Evolutionary conservation across 2,888 invertebrate species (phyloP).

Genomic region (Caenorhabditis drosophilae): DNA sequence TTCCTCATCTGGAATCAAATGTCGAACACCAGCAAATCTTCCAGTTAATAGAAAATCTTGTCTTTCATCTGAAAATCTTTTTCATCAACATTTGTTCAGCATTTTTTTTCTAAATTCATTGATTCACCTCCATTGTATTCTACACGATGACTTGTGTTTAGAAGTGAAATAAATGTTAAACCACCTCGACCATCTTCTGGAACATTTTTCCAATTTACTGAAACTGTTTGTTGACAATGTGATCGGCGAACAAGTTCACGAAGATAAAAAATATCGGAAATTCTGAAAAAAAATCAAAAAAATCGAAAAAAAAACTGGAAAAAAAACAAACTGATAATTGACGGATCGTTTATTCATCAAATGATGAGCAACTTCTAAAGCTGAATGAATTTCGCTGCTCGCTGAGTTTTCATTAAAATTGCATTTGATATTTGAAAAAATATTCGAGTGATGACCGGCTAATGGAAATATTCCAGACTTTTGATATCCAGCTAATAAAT

Average conservation of each 20-base stretch:
- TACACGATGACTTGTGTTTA: slow-evolving; percentile 27
- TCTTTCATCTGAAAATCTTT: slow-evolving; percentile 9
- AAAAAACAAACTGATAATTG: slow-evolving; percentile 43
- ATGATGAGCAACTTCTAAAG: slow-evolving; percentile 29
- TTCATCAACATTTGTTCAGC: neutral
- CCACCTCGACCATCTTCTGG: slow-evolving; percentile 24
- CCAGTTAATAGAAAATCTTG: slow-evolving; percentile 34
- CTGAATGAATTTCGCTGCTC: slow-evolving; percentile 38
- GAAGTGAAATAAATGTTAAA: slow-evolving; percentile 34
- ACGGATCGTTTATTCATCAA: slow-evolving; percentile 38
- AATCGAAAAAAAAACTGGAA: slow-evolving; percentile 1
- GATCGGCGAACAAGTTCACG: slow-evolving; percentile 38
- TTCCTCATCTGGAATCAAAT: slow-evolving; percentile 42
- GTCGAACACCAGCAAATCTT: slow-evolving; percentile 37
- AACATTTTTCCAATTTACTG: slow-evolving; percentile 33
- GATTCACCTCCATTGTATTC: slow-evolving; percentile 26
- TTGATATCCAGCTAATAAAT: slow-evolving; percentile 30
- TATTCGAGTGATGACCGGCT: slow-evolving; percentile 8
- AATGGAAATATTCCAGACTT: slow-evolving; percentile 25
- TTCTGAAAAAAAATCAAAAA: slow-evolving; percentile 22
- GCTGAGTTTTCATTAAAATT: slow-evolving; percentile 23
- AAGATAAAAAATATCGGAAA: slow-evolving; percentile 37
- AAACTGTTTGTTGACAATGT: slow-evolving; percentile 39
- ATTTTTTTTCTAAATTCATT: neutral
- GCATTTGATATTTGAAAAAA: slow-evolving; percentile 35